These are phyloP conservation scores for Sipha flava DNA, from an alignment of 1,140 invertebrate genomes.

Conservation along the genomic window DNA sequence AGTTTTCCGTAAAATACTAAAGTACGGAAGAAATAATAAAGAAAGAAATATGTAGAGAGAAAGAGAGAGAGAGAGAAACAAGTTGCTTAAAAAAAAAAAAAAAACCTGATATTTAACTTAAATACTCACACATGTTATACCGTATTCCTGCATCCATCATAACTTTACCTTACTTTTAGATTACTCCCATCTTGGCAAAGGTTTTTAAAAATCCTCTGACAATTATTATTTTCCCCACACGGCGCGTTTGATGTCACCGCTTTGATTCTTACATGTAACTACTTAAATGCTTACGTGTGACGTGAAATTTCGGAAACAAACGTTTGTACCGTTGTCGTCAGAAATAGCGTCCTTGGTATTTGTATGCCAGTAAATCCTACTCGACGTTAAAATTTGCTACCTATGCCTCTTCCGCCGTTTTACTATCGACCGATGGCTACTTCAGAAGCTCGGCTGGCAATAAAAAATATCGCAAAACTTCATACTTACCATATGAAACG, in stretches of 20 bases:
- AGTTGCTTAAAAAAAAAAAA: too few species aligned
- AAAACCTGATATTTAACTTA: too few species aligned
- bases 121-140: too few species aligned
- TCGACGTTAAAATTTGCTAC: not conserved
- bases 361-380: not conserved
- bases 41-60: too few species aligned
- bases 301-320: not conserved
- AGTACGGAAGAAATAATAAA: too few species aligned
- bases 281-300: not conserved
- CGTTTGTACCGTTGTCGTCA: not conserved
- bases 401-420: too few species aligned
- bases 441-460: not conserved
- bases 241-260: not conserved
- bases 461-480: not conserved
- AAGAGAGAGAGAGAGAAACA: too few species aligned
- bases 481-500: too few species aligned
- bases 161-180: not conserved
- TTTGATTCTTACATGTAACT: not conserved
- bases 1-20: too few species aligned
- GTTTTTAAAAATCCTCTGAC: not conserved
- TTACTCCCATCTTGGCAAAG: too few species aligned
- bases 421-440: too few species aligned
- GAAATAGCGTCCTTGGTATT: too few species aligned
- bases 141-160: not conserved
- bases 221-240: not conserved